Evolutionary conservation across 2,113 vertebrate species (phyloP), one percentile per base, ranked within the genome.

Genomic region (Onychostoma macrolepis): DNA sequence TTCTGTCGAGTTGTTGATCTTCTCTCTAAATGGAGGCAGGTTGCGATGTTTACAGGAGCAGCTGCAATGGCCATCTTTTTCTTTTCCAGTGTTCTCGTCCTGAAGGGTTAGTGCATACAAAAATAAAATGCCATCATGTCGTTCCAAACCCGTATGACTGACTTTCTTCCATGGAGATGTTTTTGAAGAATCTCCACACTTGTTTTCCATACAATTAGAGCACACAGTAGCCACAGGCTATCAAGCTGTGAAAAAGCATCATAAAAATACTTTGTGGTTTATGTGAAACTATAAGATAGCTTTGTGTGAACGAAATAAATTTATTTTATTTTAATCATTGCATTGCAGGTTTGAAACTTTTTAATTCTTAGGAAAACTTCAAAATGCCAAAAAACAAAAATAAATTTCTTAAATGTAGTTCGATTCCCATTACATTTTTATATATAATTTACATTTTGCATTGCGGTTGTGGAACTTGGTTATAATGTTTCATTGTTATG

Each of bases 11-110:
- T 45, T 45, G 11, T 63, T 63, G 79, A 80, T 80, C 79, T 41
- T 63, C 4, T n/a, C 36, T 65, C 38, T 71, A 80, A 84, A 87
- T 87, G 85, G 85, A 85, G 69, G 21, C 71, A 81, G 82, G 36
- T 19, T 56, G 56, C 12, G 21, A 63, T 80, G 65, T 89, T 33
- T 19, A 24, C 41, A 17, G 50, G 33, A 85, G 41, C 48, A 65
- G 63, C 80, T 65, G 58, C 33, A 48, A 43, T 43, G 80, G 38
- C 61, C 36, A 7, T 43, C n/a, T 41, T 69, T 50, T 30, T 33
- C 36, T 63, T 71, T 50, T 83, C 36, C 36, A 67, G 21, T 41
- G 7, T 61, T 82, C 61, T 26, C 9, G 2, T 33, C 38, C n/a
- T 41, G 8, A 63, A 63, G 24, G 11, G 78, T 72, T n/a, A 6